Percentiles rank a stretch among this genome's conserved stretches.
Evolutionary conservation across 1,140 invertebrate genomes (phyloP).

Genomic region (Sminthurides bifidus): DNA sequence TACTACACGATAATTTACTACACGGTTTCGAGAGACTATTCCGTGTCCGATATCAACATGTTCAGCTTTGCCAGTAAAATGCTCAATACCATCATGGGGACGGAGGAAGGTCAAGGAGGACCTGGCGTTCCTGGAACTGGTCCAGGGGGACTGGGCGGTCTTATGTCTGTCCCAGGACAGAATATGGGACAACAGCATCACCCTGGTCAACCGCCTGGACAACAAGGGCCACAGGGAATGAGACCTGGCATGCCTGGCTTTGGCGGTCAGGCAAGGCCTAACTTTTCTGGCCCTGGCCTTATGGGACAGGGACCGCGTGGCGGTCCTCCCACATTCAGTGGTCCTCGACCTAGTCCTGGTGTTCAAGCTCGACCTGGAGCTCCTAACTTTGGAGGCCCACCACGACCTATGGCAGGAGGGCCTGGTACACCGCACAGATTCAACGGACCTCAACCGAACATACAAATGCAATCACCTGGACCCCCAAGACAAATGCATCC

Average conservation of each 20-base stretch:
- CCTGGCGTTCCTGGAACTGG: too few species aligned
- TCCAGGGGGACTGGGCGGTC: too few species aligned
- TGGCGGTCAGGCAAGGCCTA: slow-evolving; percentile 21
- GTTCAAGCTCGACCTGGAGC: slow-evolving; percentile 13
- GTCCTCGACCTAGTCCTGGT: slow-evolving; percentile 27
- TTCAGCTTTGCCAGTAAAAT: slow-evolving; percentile 41
- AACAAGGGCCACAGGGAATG: slow-evolving; percentile 20
- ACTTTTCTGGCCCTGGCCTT: slow-evolving; percentile 20
- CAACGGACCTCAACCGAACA: slow-evolving; percentile 25
- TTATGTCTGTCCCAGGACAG: too few species aligned
- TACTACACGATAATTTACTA: too few species aligned
- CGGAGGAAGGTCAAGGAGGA: slow-evolving; percentile 32
- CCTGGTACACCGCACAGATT: slow-evolving; percentile 29
- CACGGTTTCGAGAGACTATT: too few species aligned
- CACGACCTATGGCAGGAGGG: slow-evolving; percentile 26
- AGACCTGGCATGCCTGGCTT: slow-evolving; percentile 29
- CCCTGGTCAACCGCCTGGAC: slow-evolving; percentile 21
- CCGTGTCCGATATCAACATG: slow-evolving; percentile 35
- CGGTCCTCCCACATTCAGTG: slow-evolving; percentile 22
- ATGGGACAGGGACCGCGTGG: slow-evolving; percentile 23
- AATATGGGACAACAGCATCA: slow-evolving; percentile 16
- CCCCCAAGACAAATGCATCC: slow-evolving; percentile 14
- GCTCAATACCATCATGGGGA: slow-evolving; percentile 40
- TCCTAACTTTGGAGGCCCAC: slow-evolving; percentile 28
- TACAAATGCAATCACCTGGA: slow-evolving; percentile 9